A percentile compares a stretch with the other conserved stretches of the same genome.
phyloP scores from a whole-genome alignment of 2,797 vertebrate genomes.

The Mormyrus proboscirostris region DNA sequence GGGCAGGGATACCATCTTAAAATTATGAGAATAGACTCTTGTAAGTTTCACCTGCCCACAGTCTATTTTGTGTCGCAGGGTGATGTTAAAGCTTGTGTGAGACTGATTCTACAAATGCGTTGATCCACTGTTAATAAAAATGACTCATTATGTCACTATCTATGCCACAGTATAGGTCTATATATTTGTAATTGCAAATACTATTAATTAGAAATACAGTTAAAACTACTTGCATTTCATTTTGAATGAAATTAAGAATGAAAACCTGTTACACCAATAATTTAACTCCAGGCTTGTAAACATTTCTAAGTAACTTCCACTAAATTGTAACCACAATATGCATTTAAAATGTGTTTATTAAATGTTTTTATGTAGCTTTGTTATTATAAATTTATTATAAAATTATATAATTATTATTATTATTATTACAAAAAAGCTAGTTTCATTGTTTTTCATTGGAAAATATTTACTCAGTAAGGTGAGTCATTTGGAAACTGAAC shows the following conservation, averaged over 20 bases:
- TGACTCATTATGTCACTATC: neutral
- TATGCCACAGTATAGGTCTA: neutral
- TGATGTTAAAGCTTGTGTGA: neutral
- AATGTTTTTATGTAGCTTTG: neutral
- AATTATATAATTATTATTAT: neutral
- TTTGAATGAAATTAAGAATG: neutral
- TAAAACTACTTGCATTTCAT: neutral
- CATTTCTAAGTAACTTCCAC: neutral
- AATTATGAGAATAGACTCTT: neutral
- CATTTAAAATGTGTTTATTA: neutral
- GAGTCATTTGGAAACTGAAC: neutral
- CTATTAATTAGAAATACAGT: neutral
- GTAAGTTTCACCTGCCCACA: neutral
- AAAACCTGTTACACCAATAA: neutral
- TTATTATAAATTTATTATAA: neutral
- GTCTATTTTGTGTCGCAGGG: neutral
- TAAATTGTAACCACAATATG: neutral
- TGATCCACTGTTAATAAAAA: neutral
- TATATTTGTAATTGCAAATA: neutral
- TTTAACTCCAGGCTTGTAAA: neutral
- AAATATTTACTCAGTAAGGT: neutral
- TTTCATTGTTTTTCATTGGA: neutral
- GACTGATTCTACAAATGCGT: neutral
- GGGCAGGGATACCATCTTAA: neutral
- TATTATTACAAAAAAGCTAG: neutral